These are phyloP conservation scores for Neogobius melanostomus DNA, from an alignment of 2,113 vertebrate species.

Conservation along the genomic window DNA sequence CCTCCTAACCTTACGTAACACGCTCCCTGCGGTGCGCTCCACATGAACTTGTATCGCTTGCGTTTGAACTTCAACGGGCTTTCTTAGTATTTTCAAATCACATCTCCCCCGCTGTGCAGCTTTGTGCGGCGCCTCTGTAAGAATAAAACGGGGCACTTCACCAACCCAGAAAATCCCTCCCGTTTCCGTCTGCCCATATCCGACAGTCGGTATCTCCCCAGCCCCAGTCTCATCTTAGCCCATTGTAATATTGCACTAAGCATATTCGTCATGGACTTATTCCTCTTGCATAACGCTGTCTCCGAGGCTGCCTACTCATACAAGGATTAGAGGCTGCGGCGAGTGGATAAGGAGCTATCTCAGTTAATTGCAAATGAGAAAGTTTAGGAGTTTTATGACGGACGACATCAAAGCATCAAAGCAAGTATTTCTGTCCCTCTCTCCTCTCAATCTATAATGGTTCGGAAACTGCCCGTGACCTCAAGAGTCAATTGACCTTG, in stretches of 20 bases:
- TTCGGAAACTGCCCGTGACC: not conserved
- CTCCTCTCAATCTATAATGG: not conserved
- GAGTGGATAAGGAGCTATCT: conserved; percentile 48
- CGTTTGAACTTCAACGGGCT: not conserved
- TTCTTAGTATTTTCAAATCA: not conserved
- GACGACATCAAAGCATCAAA: not conserved
- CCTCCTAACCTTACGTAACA: not conserved
- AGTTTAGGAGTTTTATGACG: not conserved
- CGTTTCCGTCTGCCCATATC: conserved; percentile 20
- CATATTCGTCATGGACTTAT: conserved; percentile 45
- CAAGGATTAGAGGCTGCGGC: conserved; percentile 50
- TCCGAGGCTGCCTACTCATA: conserved; percentile 47
- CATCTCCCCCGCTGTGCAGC: not conserved
- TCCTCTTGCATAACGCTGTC: conserved; percentile 54
- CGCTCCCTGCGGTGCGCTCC: not conserved
- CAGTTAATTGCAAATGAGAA: conserved; percentile 21
- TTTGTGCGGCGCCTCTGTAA: not conserved
- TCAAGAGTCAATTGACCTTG: too few relatives aligned
- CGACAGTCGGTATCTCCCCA: conserved; percentile 30
- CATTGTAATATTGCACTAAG: conserved; percentile 24
- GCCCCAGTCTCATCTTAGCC: conserved; percentile 45
- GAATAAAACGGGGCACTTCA: not conserved
- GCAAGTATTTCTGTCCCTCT: not conserved
- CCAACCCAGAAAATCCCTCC: not conserved
- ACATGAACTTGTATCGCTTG: not conserved